Conservation (phyloP, 2,888 invertebrate species). For the Callyntrura guangdongensis region DNA sequence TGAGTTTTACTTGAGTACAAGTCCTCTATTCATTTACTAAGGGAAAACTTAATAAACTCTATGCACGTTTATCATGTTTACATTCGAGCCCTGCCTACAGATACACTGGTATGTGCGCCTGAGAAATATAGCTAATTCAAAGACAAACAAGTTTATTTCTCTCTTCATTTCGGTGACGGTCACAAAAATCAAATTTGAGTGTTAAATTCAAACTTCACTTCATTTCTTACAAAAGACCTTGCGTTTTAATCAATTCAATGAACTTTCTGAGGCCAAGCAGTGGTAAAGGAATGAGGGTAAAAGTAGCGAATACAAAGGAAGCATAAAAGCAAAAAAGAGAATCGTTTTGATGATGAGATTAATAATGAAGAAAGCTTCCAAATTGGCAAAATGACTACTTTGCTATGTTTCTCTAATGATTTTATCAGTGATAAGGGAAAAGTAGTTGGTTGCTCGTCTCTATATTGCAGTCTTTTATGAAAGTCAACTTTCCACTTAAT, state of each 20-base stretch:
- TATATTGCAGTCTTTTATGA: no score
- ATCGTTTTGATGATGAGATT: neutral
- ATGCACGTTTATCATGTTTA: neutral
- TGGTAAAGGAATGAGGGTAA: neutral
- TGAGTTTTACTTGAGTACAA: no score
- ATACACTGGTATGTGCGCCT: neutral
- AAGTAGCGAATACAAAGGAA: neutral
- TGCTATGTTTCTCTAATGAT: neutral
- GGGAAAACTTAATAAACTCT: slow-evolving; percentile 13
- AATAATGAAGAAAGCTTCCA: neutral
- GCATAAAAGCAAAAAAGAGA: neutral
- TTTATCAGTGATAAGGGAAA: neutral
- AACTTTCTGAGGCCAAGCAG: neutral
- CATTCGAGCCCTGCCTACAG: neutral
- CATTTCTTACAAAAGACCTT: neutral
- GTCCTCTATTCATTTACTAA: neutral
- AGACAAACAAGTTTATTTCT: neutral
- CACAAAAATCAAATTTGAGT: neutral
- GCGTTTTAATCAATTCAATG: slow-evolving; percentile 2
- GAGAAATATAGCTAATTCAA: neutral
- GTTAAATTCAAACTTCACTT: slow-evolving; percentile 10
- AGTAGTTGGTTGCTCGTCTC: neutral
- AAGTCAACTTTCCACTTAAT: slow-evolving; percentile 4
- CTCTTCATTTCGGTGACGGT: neutral
- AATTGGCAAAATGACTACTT: slow-evolving; percentile 1